These are phyloP conservation scores for Nebria ingens DNA, from an alignment of 1,140 invertebrate genomes.

Conservation along the genomic window DNA sequence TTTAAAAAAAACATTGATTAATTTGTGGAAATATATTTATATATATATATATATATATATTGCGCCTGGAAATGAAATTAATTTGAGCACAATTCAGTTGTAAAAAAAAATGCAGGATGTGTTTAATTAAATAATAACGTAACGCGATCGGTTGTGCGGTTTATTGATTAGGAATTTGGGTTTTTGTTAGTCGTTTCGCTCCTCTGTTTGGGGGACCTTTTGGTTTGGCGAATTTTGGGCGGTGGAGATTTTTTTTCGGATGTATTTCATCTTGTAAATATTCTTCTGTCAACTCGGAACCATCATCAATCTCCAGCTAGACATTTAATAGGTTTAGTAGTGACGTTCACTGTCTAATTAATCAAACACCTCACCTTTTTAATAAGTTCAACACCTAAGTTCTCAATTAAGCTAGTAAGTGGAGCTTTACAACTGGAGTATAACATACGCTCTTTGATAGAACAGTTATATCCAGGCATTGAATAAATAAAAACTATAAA, in stretches of 20 bases:
- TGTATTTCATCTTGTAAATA: slow-evolving; percentile 89
- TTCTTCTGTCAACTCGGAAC: slow-evolving; percentile 78
- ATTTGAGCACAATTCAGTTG: neutral
- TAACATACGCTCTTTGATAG: slow-evolving; percentile 94
- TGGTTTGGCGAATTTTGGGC: slow-evolving; percentile 88
- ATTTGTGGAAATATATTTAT: neutral
- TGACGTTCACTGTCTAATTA: slow-evolving; percentile 24
- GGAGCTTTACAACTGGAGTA: slow-evolving; percentile 94
- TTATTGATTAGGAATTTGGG: slow-evolving; percentile 20
- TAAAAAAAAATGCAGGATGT: neutral
- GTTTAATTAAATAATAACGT: neutral
- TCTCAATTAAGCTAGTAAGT: slow-evolving; percentile 69
- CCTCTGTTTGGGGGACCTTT: slow-evolving; percentile 88
- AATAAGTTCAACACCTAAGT: slow-evolving; percentile 56
- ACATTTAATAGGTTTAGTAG: slow-evolving; percentile 28
- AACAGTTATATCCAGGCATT: slow-evolving; percentile 89
- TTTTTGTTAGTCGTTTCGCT: slow-evolving; percentile 77
- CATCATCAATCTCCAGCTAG: slow-evolving; percentile 87
- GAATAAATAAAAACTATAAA: slow-evolving; percentile 93
- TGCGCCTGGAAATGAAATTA: neutral
- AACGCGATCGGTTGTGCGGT: neutral
- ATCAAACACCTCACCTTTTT: too few relatives aligned
- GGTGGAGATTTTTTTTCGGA: slow-evolving; percentile 81
- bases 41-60: neutral
- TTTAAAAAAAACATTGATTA: neutral